phyloP scores from a whole-genome alignment of 2,797 vertebrate species.

The Labroides dimidiatus region DNA sequence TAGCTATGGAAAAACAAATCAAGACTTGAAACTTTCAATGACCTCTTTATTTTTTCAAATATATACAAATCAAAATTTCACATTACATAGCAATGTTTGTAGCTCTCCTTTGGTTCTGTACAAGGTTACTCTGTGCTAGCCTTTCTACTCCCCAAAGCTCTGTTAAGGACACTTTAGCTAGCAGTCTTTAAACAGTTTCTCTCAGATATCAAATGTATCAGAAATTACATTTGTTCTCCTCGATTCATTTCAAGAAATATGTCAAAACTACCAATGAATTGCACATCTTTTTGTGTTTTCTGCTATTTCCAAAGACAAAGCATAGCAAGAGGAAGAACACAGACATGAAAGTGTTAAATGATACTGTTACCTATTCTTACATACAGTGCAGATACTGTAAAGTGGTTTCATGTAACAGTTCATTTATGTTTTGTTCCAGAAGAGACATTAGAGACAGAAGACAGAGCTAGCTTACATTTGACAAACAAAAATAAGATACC shows the following conservation, averaged over 20 bases:
- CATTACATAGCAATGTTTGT: constrained; percentile 84
- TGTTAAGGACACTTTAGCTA: constrained; percentile 80
- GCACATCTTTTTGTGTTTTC: constrained; percentile 2
- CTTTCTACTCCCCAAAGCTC: constrained; percentile 77
- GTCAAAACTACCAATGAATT: constrained; percentile 23
- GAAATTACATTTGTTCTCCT: constrained; percentile 21
- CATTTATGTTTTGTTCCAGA: constrained; percentile 6
- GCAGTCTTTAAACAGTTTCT: constrained; percentile 25
- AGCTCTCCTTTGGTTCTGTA: constrained; percentile 77
- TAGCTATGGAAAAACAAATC: background rate
- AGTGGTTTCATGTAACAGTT: constrained; percentile 19
- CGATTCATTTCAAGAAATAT: constrained; percentile 18
- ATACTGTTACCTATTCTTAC: background rate
- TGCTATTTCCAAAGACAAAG: background rate
- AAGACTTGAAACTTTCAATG: background rate
- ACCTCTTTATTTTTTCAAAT: constrained; percentile 68
- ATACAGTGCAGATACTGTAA: constrained; percentile 8
- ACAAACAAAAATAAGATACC: constrained; percentile 1
- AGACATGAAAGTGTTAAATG: constrained; percentile 10
- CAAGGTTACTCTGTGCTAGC: constrained; percentile 65
- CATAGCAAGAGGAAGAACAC: constrained; percentile 17
- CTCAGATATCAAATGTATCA: constrained; percentile 28
- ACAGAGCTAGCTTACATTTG: constrained; percentile 9
- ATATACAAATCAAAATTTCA: constrained; percentile 78
- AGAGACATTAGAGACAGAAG: constrained; percentile 22